phyloP scores from a whole-genome alignment of 2,113 vertebrate genomes.

The Henicopernis longicauda region DNA sequence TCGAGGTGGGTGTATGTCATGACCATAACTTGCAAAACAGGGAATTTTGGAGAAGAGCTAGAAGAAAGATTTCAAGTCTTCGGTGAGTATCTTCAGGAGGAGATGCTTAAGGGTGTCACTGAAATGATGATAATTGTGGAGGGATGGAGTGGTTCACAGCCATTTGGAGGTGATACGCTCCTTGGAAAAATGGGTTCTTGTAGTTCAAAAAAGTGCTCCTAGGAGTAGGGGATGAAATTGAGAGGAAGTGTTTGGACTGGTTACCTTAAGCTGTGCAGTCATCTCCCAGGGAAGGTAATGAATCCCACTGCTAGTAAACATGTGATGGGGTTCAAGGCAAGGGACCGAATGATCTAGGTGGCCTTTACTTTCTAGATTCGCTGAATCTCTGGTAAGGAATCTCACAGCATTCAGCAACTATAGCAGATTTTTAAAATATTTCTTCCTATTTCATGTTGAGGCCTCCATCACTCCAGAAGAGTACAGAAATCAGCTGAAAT shows the following conservation, averaged over 20 bases:
- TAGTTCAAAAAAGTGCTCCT: background rate
- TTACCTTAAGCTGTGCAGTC: background rate
- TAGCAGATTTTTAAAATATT: background rate
- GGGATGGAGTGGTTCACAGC: accelerated
- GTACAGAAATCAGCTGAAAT: slow-evolving; percentile 42
- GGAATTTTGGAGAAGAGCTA: background rate
- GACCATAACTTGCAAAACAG: background rate
- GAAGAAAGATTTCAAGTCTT: background rate
- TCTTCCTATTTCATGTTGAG: background rate
- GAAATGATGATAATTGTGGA: background rate
- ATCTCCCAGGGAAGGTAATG: background rate
- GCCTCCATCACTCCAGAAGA: background rate
- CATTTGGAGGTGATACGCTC: background rate
- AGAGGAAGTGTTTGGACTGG: background rate
- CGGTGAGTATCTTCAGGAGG: background rate
- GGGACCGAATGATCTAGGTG: background rate
- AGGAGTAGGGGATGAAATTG: background rate
- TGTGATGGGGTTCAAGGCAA: background rate
- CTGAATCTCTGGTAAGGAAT: background rate
- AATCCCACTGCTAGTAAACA: background rate
- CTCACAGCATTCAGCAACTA: background rate
- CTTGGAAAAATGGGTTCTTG: background rate
- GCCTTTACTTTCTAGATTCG: background rate
- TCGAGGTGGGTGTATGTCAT: accelerated
- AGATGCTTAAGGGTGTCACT: background rate